Percentiles rank a stretch among this genome's conserved stretches.
Evolutionary conservation across 2,888 invertebrate species (phyloP).

Genomic region (Lymantria monacha): DNA sequence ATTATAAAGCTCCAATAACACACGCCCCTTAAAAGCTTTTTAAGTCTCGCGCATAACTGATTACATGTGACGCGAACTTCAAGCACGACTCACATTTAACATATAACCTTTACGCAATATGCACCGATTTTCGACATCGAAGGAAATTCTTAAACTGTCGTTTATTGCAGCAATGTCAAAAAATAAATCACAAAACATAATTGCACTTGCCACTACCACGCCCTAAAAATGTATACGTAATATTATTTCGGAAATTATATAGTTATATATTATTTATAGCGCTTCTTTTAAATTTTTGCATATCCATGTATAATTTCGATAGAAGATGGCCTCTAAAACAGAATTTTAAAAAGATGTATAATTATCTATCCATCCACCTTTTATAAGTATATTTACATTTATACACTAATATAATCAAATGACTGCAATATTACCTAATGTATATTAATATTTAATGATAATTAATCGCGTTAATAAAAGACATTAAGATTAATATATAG

Average conservation of each 20-base stretch:
- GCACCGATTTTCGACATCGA: constrained; percentile 62
- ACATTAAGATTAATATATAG: constrained; percentile 23
- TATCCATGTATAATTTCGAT: constrained; percentile 47
- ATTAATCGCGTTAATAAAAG: constrained; percentile 13
- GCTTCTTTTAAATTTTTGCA: constrained; percentile 59
- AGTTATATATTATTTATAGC: constrained; percentile 67
- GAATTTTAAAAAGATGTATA: constrained; percentile 39
- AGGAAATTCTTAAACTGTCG: constrained; percentile 52
- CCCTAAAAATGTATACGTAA: constrained; percentile 69
- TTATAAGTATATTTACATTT: background rate
- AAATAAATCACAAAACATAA: constrained; percentile 74
- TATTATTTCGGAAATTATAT: constrained; percentile 71
- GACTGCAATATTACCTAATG: background rate
- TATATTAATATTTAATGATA: constrained; percentile 8
- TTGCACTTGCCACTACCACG: constrained; percentile 64
- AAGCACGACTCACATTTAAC: constrained; percentile 52
- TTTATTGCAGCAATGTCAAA: constrained; percentile 55
- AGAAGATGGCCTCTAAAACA: constrained; percentile 60
- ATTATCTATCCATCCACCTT: background rate
- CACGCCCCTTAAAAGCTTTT: constrained; percentile 71
- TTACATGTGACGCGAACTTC: constrained; percentile 47
- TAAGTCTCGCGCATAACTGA: constrained; percentile 64
- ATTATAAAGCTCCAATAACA: constrained; percentile 68
- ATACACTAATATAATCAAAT: background rate
- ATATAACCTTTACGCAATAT: constrained; percentile 54